Conservation (phyloP, 2,113 vertebrate species). For the Megalops atlanticus region DNA sequence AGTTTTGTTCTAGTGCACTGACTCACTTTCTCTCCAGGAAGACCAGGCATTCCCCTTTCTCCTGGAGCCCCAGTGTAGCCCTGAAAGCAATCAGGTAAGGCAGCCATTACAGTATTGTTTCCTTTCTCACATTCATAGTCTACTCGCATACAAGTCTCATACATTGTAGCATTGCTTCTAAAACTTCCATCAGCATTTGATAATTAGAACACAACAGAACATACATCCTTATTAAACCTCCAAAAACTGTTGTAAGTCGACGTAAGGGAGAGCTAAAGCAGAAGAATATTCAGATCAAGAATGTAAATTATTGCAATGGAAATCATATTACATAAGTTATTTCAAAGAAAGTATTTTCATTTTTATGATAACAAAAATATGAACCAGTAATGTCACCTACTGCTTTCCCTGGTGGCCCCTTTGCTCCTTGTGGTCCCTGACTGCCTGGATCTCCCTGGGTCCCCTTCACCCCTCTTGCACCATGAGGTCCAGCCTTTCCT, state of each 20-base stretch:
- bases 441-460: slow-evolving; percentile 55
- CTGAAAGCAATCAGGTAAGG: slow-evolving; percentile 43
- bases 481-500: slow-evolving; percentile 55
- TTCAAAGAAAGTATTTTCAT: background rate
- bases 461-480: slow-evolving; percentile 59
- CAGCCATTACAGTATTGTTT: background rate
- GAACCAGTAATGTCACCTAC: slow-evolving; percentile 36
- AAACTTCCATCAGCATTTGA: background rate
- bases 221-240: background rate
- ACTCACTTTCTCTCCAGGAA: slow-evolving; percentile 62
- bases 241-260: too few species aligned
- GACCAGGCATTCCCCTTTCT: slow-evolving; percentile 59
- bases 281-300: too few species aligned
- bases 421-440: slow-evolving; percentile 53
- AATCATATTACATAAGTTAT: too few species aligned
- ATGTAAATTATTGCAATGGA: too few species aligned
- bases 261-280: too few species aligned
- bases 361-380: background rate
- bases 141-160: background rate
- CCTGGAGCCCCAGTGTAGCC: slow-evolving; percentile 59
- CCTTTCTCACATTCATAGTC: background rate
- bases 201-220: background rate
- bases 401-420: slow-evolving; percentile 57
- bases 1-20: background rate
- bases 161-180: background rate